These are phyloP conservation scores for Muscidifurax raptorellus DNA, from an alignment of 1,140 invertebrate genomes.

Conservation along the genomic window DNA sequence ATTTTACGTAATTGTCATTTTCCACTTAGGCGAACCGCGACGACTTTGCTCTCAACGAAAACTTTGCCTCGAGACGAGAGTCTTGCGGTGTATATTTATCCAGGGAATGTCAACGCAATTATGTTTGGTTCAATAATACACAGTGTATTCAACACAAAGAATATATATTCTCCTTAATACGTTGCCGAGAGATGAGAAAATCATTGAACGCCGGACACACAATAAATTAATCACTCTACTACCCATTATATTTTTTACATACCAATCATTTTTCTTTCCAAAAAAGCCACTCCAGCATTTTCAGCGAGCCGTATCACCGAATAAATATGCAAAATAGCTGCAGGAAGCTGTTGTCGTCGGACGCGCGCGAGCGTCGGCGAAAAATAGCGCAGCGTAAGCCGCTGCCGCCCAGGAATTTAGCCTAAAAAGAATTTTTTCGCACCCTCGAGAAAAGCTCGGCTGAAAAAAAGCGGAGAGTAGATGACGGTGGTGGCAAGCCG, in stretches of 20 bases:
- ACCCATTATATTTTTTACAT: not conserved
- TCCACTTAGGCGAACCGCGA: slow-evolving; percentile 36
- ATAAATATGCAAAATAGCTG: slow-evolving; percentile 49
- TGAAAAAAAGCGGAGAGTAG: slow-evolving; percentile 64
- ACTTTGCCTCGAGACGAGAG: slow-evolving; percentile 25
- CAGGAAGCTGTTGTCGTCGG: slow-evolving; percentile 50
- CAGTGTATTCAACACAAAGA: not conserved
- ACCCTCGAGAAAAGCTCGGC: slow-evolving; percentile 14
- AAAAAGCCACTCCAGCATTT: not conserved
- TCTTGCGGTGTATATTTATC: slow-evolving; percentile 34
- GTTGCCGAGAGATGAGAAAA: not conserved
- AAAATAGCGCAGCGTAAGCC: slow-evolving; percentile 57
- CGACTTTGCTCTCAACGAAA: slow-evolving; percentile 37
- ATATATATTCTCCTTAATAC: not conserved
- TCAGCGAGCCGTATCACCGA: slow-evolving; percentile 18
- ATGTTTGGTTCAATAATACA: slow-evolving; percentile 36
- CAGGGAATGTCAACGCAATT: slow-evolving; percentile 13
- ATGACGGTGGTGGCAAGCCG: slow-evolving; percentile 50
- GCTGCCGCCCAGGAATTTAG: slow-evolving; percentile 56
- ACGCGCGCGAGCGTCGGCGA: slow-evolving; percentile 50
- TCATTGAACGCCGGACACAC: no score
- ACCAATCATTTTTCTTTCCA: not conserved
- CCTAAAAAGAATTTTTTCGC: slow-evolving; percentile 66
- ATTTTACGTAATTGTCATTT: slow-evolving; percentile 49
- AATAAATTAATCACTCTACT: no score